These are phyloP conservation scores for Eumacrocentrus americanus DNA, from an alignment of 2,888 invertebrate genomes.

Conservation along the genomic window DNA sequence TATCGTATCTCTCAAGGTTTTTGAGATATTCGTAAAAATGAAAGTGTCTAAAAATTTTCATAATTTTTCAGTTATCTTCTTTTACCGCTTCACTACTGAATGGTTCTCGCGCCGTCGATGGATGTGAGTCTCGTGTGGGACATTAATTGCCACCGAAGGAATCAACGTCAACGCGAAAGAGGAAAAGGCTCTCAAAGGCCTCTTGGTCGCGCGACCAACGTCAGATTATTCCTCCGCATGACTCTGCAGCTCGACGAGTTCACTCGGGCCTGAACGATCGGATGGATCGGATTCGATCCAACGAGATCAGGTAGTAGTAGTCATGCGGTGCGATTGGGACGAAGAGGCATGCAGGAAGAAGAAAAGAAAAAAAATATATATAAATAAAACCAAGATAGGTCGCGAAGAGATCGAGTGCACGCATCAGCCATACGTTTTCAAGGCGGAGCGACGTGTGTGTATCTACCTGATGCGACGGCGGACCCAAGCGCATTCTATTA, in stretches of 20 bases:
- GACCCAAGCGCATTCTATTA: slow-evolving; percentile 58
- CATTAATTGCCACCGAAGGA: slow-evolving; percentile 16
- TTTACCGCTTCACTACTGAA: too few species aligned
- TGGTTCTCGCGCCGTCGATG: slow-evolving; percentile 1
- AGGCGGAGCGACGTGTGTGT: slow-evolving; percentile 26
- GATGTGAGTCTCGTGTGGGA: neutral
- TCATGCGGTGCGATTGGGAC: neutral
- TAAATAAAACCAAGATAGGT: slow-evolving; percentile 13
- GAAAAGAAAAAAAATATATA: neutral
- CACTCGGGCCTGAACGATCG: slow-evolving; percentile 2
- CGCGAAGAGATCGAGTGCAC: neutral
- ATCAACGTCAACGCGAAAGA: slow-evolving; percentile 9
- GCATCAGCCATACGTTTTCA: slow-evolving; percentile 23
- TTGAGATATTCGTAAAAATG: neutral
- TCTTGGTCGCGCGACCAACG: slow-evolving; percentile 25
- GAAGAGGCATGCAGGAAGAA: too few species aligned
- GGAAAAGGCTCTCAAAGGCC: neutral
- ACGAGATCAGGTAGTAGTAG: neutral
- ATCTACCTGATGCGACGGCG: slow-evolving; percentile 49
- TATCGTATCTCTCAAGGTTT: neutral
- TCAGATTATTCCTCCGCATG: slow-evolving; percentile 27
- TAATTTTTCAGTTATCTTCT: too few species aligned
- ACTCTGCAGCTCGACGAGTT: slow-evolving; percentile 11
- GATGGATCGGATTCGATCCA: slow-evolving; percentile 9
- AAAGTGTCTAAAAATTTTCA: neutral